These are phyloP conservation scores for Torymus tubicola DNA, from an alignment of 2,888 invertebrate genomes.

Conservation along the genomic window DNA sequence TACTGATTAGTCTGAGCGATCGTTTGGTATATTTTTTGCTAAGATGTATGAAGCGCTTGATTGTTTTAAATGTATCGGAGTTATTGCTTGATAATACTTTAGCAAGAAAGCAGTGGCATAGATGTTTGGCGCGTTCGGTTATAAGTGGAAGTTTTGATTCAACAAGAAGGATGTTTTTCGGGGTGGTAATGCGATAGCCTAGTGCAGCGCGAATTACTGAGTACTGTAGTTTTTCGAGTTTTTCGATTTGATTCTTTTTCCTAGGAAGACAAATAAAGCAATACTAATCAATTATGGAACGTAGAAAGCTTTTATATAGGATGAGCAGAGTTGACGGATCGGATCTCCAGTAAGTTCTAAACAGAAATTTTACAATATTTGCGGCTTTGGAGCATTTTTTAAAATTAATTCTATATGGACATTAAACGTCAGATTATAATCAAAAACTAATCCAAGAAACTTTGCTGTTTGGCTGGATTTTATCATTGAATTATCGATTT, in stretches of 20 bases:
- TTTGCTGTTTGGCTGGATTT: not conserved
- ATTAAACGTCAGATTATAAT: not conserved
- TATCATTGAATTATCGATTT: not conserved
- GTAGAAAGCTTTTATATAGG: not conserved
- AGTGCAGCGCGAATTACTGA: not conserved
- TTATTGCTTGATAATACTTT: not conserved
- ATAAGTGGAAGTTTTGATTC: not conserved
- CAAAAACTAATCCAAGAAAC: slow-evolving; percentile 2
- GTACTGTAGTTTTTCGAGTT: slow-evolving; percentile 7
- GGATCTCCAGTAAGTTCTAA: not conserved
- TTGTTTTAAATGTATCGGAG: not conserved
- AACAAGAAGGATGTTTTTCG: not conserved
- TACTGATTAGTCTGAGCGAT: too few species aligned
- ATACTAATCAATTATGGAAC: not conserved
- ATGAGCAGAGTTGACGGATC: not conserved
- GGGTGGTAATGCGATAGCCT: not conserved
- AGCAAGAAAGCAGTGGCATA: not conserved
- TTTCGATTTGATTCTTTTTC: not conserved
- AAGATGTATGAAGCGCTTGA: not conserved
- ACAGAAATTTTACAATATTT: not conserved
- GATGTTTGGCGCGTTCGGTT: not conserved
- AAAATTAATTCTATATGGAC: not conserved
- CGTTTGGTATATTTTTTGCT: not conserved
- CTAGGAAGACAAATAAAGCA: not conserved
- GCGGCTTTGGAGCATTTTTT: not conserved